Evolutionary conservation across 1,140 invertebrate genomes (phyloP), one percentile per base, ranked within the genome.

Genomic region (Planococcus citri): DNA sequence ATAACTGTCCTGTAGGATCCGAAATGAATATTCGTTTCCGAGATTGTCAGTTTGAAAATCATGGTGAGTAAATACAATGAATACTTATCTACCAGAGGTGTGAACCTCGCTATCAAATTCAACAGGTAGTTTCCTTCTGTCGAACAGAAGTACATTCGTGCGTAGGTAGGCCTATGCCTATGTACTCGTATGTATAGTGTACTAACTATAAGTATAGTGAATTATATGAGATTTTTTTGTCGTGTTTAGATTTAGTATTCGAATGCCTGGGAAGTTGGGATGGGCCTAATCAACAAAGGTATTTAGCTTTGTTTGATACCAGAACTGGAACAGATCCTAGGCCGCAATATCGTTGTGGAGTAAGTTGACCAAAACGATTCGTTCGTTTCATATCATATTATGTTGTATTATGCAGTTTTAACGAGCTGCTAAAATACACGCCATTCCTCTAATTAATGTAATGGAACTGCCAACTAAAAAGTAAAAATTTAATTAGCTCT

Each of bases 251-350:
- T 73, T 77, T 86, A 20, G 82, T 77, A n/a, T 87, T 86, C 73
- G 81, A 86, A 70, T 88, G 87, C 75, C 76, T 88, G 38, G 87
- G 86, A 25, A 84, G 83, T 73, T 88, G 87, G 87, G 79, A 79
- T 71, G 84, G 82, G 58, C 78, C 79, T 9, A 79, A 82, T 68
- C 79, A 81, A 24, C 81, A 87, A 71, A 79, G 79, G 22, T 88
- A 84, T 75, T 72, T 88, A 37, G 85, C 86, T 1, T 79, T 88
- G 67, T 78, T 84, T 71, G 86, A 88, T 73, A 82, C 80, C 2
- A 75, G 81, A 73, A 78, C 78, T 14, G 76, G 72, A 14, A 76
- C 75, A 41, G 76, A 80, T 73, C 75, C 76, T 61, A 78, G 81
- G 71, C 83, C 86, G 1, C 81, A 81, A 74, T 88, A 87, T 76